Evolutionary conservation across 2,113 vertebrate species (phyloP).

Genomic region (Arenaria interpres): DNA sequence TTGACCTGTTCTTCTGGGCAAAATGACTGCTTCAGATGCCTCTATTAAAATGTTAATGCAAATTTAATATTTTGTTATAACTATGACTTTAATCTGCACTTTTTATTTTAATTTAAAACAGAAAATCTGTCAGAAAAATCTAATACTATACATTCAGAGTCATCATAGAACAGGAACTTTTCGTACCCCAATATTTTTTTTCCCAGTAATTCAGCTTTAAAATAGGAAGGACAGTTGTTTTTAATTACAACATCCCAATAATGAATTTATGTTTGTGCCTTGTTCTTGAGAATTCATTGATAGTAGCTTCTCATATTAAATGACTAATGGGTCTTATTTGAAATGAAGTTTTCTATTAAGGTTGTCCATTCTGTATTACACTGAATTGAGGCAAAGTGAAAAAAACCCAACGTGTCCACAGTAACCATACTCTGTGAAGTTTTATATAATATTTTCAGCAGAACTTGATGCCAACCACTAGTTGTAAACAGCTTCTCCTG

Average conservation of each 20-base stretch:
- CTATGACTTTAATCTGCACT: not conserved
- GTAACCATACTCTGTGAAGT: not conserved
- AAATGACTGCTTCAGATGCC: not conserved
- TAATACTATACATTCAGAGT: not conserved
- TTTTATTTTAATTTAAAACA: slow-evolving; percentile 2
- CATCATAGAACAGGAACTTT: not conserved
- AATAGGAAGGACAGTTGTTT: not conserved
- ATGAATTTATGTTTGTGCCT: not conserved
- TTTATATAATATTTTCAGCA: not conserved
- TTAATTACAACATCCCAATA: not conserved
- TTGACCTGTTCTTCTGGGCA: not conserved
- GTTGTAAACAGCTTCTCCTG: not conserved
- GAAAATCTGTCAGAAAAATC: slow-evolving; percentile 24
- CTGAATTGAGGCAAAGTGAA: not conserved
- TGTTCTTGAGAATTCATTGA: not conserved
- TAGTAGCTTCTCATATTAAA: not conserved
- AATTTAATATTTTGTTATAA: not conserved
- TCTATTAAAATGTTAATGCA: slow-evolving; percentile 15
- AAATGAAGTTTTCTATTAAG: not conserved
- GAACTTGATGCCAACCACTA: not conserved
- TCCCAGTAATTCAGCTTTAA: not conserved
- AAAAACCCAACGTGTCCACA: not conserved
- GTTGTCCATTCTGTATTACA: not conserved
- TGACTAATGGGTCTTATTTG: not conserved
- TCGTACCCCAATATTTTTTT: not conserved